Conservation (phyloP, 2,888 invertebrate species). For the Cheilosia impressa region DNA sequence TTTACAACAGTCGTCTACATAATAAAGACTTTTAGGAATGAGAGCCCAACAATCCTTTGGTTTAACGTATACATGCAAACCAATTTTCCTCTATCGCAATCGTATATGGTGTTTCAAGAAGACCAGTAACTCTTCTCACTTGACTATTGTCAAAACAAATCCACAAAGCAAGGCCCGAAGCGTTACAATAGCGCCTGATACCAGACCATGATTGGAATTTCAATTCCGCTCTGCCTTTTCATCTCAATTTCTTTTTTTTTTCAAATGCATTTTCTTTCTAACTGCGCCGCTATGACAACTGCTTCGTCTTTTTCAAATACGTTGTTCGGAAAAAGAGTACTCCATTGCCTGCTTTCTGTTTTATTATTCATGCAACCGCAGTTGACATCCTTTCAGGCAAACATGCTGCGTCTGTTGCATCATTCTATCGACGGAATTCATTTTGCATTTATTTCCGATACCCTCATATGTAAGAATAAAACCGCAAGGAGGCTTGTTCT, state of each 20-base stretch:
- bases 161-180: no score
- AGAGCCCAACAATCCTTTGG: no score
- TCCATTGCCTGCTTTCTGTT: neutral
- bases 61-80: no score
- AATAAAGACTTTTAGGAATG: no score
- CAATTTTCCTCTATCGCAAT: no score
- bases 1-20: no score
- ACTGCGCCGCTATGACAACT: neutral
- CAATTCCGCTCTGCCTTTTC: no score
- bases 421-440: constrained; percentile 23
- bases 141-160: no score
- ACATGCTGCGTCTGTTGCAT: constrained; percentile 10
- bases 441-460: constrained; percentile 24
- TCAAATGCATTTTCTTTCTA: neutral
- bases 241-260: neutral
- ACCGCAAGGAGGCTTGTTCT: constrained; percentile 21
- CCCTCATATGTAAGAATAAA: constrained; percentile 7
- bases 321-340: neutral
- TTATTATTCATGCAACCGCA: constrained; percentile 25
- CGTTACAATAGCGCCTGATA: no score
- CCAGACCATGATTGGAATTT: no score
- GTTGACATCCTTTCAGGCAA: constrained; percentile 31
- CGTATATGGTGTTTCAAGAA: no score
- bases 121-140: no score
- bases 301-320: neutral